Conservation (phyloP, 2,113 vertebrate genomes). For the Pygoscelis antarcticus region DNA sequence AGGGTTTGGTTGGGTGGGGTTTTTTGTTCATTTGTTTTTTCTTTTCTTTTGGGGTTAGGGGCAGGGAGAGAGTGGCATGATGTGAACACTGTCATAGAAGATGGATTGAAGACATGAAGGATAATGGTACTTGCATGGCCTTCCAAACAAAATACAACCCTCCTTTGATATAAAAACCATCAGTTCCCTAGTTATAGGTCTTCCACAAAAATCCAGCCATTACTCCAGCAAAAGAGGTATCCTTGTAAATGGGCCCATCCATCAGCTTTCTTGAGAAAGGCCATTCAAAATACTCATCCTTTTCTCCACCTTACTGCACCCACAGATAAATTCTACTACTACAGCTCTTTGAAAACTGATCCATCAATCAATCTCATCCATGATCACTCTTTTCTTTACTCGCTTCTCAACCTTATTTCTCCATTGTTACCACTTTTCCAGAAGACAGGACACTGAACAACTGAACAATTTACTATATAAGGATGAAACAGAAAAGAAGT, state of each 20-base stretch:
- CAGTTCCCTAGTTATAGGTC: background rate
- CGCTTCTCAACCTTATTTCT: background rate
- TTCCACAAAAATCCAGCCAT: background rate
- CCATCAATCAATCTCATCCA: background rate
- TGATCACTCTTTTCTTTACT: background rate
- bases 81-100: background rate
- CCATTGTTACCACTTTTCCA: background rate
- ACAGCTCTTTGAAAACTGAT: background rate
- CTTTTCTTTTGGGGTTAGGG: background rate
- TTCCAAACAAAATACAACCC: background rate
- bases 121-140: background rate
- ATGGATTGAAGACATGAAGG: background rate
- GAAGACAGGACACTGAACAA: background rate
- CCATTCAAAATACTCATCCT: background rate
- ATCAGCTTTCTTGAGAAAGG: background rate
- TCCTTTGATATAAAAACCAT: background rate
- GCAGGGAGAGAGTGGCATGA: background rate
- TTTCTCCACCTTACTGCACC: background rate
- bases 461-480: background rate
- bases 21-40: background rate
- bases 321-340: background rate
- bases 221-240: background rate
- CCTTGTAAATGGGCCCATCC: background rate
- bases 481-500: background rate
- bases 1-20: fast-evolving